Base-by-base conservation (phyloP, 1,140 invertebrate genomes). In the Dendrolimus kikuchii region DNA sequence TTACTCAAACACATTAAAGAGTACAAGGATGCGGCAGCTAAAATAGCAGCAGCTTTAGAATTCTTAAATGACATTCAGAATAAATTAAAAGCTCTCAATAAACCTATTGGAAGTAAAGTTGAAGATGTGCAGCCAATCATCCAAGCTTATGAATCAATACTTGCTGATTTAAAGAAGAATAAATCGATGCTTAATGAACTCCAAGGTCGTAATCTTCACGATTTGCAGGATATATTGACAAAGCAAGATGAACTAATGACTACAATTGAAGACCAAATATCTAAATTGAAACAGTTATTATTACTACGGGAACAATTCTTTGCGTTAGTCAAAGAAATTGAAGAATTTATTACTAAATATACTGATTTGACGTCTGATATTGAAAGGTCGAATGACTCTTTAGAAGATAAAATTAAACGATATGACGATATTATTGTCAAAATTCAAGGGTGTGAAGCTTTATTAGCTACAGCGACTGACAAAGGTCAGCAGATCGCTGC, bases 401-500 rank as follows among this genome's bases (percentile, higher is more conserved):
- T 95, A 5, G 92, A 95, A 74, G 95, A 96, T 40, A 97, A 97
- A 75, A 95, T 98, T 43, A 93, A 94, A 63, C 92, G 92, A 56
- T 98, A 97, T 64, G 93, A 96, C 75, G 93, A 96, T 64, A 92
- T 94, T 0, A 95, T 95, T 60, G 71, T 91, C 0, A 95, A 95
- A 70, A 95, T 96, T 46, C 94, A 96, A 82, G 93, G 95, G 69
- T 95, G 94, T 75, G 96, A 98, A 75, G 95, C 94, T n/a, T 88
- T 93, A 6, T 78, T 98, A 6, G 93, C 94, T 1, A 92, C 93
- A 23, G 95, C 96, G 0, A 93, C 92, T 23, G 96, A 98, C 66
- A 98, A 97, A 84, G 96, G 95, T 1, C 94, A 96, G 72, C 94
- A 96, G 75, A 97, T 98, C 37, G 94, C 94, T 6, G 91, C 92